phyloP scores from a whole-genome alignment of 2,888 invertebrate genomes.

The Mesorhabditis sp. region DNA sequence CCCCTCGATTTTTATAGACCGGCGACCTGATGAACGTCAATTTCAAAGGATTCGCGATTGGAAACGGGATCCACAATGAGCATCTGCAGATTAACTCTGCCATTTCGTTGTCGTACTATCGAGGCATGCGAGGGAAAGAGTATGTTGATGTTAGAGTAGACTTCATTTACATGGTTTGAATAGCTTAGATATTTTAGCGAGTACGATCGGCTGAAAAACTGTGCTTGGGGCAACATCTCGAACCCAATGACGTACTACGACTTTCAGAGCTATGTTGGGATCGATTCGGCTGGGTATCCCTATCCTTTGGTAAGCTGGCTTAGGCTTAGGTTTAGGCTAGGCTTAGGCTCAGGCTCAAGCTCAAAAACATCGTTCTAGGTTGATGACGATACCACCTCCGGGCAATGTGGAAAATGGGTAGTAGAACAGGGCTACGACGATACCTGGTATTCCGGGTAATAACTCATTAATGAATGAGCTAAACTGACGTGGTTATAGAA shows the following conservation, averaged over 20 bases:
- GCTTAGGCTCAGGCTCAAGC: background rate
- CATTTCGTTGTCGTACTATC: background rate
- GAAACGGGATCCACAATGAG: constrained; percentile 6
- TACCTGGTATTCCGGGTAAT: background rate
- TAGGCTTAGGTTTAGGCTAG: background rate
- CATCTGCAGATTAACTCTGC: background rate
- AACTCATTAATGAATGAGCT: background rate
- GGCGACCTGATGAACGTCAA: background rate
- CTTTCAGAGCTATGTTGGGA: background rate
- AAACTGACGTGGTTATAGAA: too few relatives aligned
- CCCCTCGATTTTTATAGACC: background rate
- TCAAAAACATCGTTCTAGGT: background rate
- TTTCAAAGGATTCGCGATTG: constrained; percentile 1
- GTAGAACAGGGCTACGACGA: background rate
- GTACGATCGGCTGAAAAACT: constrained; percentile 3
- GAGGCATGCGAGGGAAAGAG: background rate
- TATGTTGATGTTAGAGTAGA: background rate
- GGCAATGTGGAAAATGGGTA: background rate
- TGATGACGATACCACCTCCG: background rate
- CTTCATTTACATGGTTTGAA: background rate
- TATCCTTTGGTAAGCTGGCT: background rate
- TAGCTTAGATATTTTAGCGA: background rate
- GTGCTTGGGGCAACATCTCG: background rate
- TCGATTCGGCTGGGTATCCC: constrained; percentile 2
- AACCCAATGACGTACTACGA: background rate